Evolutionary conservation across 2,888 invertebrate genomes (phyloP).

Genomic region (Microchrysa polita): DNA sequence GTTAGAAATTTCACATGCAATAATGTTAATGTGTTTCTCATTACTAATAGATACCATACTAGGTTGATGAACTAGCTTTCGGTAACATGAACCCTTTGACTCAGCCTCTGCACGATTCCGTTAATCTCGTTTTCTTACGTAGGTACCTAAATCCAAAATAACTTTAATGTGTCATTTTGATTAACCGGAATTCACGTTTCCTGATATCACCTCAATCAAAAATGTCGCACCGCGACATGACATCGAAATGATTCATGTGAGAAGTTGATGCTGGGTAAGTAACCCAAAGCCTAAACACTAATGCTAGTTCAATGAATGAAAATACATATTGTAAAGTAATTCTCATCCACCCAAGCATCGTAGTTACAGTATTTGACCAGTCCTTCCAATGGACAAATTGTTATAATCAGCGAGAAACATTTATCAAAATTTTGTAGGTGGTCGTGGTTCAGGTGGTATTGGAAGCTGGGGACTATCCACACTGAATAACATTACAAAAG

Average conservation of each 20-base stretch:
- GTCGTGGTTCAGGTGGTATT: constrained; percentile 22
- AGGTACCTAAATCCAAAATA: not conserved
- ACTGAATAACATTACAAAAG: not conserved
- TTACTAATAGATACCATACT: no score
- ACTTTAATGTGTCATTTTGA: not conserved
- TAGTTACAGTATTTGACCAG: not conserved
- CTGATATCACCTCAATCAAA: constrained; percentile 23
- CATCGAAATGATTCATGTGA: constrained; percentile 27
- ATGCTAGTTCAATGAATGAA: constrained; percentile 35
- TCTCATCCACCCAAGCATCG: not conserved
- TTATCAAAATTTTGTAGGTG: constrained; percentile 46
- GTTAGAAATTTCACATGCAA: no score
- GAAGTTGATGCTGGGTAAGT: constrained; percentile 33
- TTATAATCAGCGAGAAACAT: constrained; percentile 39
- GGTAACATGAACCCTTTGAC: no score
- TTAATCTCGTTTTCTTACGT: no score
- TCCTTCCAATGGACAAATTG: constrained; percentile 42
- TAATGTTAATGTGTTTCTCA: no score
- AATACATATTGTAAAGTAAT: not conserved
- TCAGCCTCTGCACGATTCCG: no score
- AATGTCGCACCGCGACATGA: constrained; percentile 2
- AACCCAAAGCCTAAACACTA: constrained; percentile 28
- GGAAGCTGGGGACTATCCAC: not conserved
- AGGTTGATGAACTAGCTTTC: no score
- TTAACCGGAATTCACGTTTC: not conserved